Conservation (phyloP, 2,888 invertebrate genomes). For the Diadegma fenestrale region DNA sequence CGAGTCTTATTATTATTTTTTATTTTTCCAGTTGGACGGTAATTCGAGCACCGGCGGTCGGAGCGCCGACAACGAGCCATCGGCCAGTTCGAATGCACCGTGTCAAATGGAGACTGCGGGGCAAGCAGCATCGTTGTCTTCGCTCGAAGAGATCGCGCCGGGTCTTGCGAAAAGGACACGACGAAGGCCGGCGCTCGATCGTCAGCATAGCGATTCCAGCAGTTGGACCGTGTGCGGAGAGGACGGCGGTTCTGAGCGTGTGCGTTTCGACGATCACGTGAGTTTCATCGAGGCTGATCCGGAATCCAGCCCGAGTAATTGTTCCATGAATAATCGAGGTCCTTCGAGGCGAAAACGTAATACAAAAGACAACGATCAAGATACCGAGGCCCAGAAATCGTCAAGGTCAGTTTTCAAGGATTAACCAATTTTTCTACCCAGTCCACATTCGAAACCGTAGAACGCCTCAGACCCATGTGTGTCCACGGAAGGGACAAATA, state of each 20-base stretch:
- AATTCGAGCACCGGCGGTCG: slow-evolving; percentile 78
- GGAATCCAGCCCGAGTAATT: slow-evolving; percentile 84
- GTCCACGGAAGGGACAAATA: not conserved
- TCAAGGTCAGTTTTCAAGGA: slow-evolving; percentile 73
- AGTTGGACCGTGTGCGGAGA: slow-evolving; percentile 84
- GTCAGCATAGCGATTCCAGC: slow-evolving; percentile 81
- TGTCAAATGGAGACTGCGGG: slow-evolving; percentile 81
- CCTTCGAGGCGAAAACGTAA: slow-evolving; percentile 68
- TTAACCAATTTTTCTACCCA: no score
- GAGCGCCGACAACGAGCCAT: slow-evolving; percentile 78
- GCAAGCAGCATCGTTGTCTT: slow-evolving; percentile 84
- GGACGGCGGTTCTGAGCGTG: slow-evolving; percentile 88
- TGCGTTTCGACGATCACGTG: slow-evolving; percentile 88
- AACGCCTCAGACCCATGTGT: no score
- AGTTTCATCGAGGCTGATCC: slow-evolving; percentile 86
- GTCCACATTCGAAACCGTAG: no score
- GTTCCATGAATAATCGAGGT: slow-evolving; percentile 56
- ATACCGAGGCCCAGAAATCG: slow-evolving; percentile 77
- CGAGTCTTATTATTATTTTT: not conserved
- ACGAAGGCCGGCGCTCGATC: slow-evolving; percentile 82
- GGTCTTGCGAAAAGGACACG: slow-evolving; percentile 83
- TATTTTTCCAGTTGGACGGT: slow-evolving; percentile 78
- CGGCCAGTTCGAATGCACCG: slow-evolving; percentile 61
- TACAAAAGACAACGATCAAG: slow-evolving; percentile 77
- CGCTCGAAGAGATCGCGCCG: slow-evolving; percentile 85